phyloP scores from a whole-genome alignment of 2,888 invertebrate species.

The Leistus spinibarbis region DNA sequence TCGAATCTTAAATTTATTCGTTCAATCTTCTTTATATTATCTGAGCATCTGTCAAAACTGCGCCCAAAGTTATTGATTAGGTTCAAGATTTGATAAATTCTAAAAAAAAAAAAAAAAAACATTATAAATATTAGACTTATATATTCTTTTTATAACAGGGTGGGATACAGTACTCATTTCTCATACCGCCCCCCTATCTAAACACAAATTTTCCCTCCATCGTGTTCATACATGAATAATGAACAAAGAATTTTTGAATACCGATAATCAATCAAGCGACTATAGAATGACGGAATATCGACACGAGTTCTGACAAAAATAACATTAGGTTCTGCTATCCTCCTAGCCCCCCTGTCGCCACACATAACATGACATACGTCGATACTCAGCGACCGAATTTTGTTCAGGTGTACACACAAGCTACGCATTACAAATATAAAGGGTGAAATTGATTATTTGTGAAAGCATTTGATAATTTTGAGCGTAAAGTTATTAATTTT shows the following conservation, averaged over 20 bases:
- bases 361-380: neutral
- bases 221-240: conserved; percentile 29
- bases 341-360: neutral
- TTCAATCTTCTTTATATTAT: neutral
- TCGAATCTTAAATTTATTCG: neutral
- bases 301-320: conserved; percentile 36
- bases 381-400: neutral
- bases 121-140: conserved; percentile 51
- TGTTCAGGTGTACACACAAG: neutral
- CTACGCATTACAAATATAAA: neutral
- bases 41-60: neutral
- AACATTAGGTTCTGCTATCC: conserved; percentile 11
- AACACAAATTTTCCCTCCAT: conserved; percentile 16
- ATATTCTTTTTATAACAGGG: neutral
- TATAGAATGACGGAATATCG: conserved; percentile 30
- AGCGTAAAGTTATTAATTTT: neutral
- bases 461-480: neutral
- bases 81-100: conserved; percentile 45
- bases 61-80: conserved; percentile 30
- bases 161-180: neutral
- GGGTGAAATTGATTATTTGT: neutral
- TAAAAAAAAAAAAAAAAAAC: conserved; percentile 53
- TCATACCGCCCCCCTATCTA: neutral
- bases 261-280: conserved; percentile 27
- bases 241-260: conserved; percentile 33